Evolutionary conservation across 2,797 vertebrate genomes (phyloP).

Genomic region (Dromococcyx pavoninus): DNA sequence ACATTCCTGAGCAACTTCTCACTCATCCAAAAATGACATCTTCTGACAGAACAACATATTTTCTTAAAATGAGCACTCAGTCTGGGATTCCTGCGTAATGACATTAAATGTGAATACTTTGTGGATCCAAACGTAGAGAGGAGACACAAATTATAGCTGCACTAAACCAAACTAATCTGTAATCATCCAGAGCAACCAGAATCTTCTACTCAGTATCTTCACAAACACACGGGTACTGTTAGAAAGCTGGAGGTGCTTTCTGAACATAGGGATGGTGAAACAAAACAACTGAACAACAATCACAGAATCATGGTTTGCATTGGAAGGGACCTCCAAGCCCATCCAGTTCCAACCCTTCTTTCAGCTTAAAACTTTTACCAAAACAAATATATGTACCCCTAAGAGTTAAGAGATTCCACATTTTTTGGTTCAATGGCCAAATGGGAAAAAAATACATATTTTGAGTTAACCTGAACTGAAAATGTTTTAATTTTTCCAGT

Average conservation of each 20-base stretch:
- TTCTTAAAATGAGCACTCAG: neutral
- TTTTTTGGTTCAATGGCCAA: slow-evolving; percentile 33
- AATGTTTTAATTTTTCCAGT: slow-evolving; percentile 45
- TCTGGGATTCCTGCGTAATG: slow-evolving; percentile 1
- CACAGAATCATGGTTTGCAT: too few species aligned
- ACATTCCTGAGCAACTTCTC: neutral
- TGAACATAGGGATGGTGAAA: slow-evolving; percentile 1
- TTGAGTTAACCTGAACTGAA: slow-evolving; percentile 32
- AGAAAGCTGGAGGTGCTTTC: neutral
- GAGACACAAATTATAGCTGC: neutral
- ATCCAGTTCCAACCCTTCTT: too few species aligned
- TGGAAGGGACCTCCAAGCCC: too few species aligned
- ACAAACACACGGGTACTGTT: neutral
- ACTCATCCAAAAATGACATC: slow-evolving; percentile 28
- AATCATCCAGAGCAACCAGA: slow-evolving; percentile 6
- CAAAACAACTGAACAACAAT: slow-evolving; percentile 9
- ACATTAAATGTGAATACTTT: neutral
- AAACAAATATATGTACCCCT: neutral
- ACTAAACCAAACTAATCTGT: neutral
- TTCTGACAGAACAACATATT: slow-evolving; percentile 9
- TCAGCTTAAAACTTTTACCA: too few species aligned
- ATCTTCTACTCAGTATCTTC: neutral
- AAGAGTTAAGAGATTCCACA: neutral
- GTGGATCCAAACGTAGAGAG: neutral
- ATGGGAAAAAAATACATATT: neutral